These are phyloP conservation scores for Periophthalmodon schlosseri DNA, from an alignment of 2,113 vertebrate species.

Conservation along the genomic window DNA sequence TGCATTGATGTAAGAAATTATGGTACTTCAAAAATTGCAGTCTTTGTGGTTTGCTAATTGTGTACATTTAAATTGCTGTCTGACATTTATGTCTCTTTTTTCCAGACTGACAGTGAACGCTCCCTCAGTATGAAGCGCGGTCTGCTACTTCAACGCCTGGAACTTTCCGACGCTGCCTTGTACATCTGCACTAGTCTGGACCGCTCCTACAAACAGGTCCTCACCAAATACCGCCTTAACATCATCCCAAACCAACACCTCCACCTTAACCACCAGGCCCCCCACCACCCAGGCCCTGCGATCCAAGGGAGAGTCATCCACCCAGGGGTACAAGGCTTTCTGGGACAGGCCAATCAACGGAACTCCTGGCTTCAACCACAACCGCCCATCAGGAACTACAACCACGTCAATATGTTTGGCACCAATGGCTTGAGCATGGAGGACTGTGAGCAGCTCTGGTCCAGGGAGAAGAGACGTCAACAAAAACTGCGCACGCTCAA, in stretches of 20 bases:
- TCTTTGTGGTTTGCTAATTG: no score
- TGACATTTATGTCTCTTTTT: conserved; percentile 49
- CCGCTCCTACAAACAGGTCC: conserved; percentile 72
- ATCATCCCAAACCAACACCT: conserved; percentile 71
- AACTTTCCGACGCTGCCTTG: conserved; percentile 65
- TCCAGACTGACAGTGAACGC: conserved; percentile 45
- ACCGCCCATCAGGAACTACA: conserved; percentile 65
- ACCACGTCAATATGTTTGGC: conserved; percentile 72
- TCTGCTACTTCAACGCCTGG: conserved; percentile 79
- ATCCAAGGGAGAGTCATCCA: background rate
- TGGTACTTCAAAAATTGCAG: no score
- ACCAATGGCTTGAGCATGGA: conserved; percentile 71
- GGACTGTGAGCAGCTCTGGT: conserved; percentile 81
- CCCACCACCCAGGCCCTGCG: background rate
- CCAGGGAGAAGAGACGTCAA: conserved; percentile 79
- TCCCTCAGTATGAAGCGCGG: conserved; percentile 75
- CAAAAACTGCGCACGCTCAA: conserved; percentile 79
- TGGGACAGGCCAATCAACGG: background rate
- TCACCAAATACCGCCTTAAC: conserved; percentile 75
- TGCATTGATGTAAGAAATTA: no score
- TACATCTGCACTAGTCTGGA: conserved; percentile 80
- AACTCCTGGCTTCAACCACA: conserved; percentile 49
- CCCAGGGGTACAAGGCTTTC: background rate
- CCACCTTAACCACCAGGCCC: background rate
- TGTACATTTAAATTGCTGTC: no score